Conservation (phyloP, 2,113 vertebrate genomes). For the Murina feae region DNA sequence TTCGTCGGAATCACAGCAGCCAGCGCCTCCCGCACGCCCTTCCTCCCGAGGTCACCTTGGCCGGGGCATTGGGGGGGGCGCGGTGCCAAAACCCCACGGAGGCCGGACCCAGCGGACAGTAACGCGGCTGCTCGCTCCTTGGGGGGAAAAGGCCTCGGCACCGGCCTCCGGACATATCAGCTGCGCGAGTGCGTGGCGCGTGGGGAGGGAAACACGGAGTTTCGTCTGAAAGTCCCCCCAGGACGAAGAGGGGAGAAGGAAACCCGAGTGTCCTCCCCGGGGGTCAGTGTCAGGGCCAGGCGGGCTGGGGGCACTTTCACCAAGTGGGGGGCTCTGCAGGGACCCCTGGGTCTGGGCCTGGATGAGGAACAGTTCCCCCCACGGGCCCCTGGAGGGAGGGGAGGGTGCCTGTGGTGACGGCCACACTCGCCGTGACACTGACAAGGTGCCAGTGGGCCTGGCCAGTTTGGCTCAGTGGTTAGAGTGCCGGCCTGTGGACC, state of each 20-base stretch:
- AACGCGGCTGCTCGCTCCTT: neutral
- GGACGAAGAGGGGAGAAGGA: neutral
- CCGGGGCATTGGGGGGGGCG: too few relatives aligned
- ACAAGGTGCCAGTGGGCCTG: neutral
- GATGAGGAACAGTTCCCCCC: neutral
- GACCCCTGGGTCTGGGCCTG: neutral
- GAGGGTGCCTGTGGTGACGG: neutral
- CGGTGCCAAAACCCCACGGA: too few relatives aligned
- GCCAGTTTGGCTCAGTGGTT: too few relatives aligned
- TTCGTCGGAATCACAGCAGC: constrained; percentile 46
- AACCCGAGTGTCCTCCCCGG: neutral
- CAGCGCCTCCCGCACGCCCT: neutral
- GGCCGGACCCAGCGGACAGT: too few relatives aligned
- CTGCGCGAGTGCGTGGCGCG: too few relatives aligned
- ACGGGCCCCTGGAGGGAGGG: rapidly evolving
- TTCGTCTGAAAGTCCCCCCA: too few relatives aligned
- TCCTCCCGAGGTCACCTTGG: neutral
- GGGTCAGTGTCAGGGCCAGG: neutral
- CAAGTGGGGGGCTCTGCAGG: rapidly evolving
- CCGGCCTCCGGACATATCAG: too few relatives aligned
- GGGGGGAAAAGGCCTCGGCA: too few relatives aligned
- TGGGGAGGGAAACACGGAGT: too few relatives aligned
- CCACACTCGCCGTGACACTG: rapidly evolving
- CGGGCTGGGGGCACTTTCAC: rapidly evolving
- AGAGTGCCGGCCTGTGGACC: too few relatives aligned